Conservation (phyloP, 2,113 vertebrate species). For the Corythaixoides concolor region DNA sequence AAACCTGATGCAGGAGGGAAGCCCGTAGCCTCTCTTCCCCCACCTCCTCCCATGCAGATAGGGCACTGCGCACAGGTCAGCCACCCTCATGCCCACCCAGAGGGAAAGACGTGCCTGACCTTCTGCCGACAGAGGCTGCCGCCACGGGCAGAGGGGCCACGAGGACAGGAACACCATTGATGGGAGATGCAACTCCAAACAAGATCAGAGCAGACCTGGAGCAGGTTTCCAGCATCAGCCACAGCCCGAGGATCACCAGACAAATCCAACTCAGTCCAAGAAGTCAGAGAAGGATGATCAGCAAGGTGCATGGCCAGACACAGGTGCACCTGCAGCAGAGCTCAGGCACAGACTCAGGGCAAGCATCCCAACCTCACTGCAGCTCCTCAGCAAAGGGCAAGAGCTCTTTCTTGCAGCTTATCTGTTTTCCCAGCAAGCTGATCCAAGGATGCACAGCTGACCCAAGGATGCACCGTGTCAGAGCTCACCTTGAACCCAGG, state of each 20-base stretch:
- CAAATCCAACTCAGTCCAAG: neutral
- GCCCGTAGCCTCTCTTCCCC: neutral
- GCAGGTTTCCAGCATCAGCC: neutral
- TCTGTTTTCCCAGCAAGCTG: neutral
- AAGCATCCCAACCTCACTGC: neutral
- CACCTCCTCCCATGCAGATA: neutral
- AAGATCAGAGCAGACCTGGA: neutral
- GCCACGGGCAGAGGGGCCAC: no score
- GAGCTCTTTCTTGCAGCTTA: neutral
- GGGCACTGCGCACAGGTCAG: neutral
- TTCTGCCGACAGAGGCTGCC: neutral
- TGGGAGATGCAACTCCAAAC: neutral
- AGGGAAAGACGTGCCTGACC: accelerated
- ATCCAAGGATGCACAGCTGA: neutral
- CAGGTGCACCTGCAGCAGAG: neutral
- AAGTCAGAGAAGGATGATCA: neutral
- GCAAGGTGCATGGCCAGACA: neutral
- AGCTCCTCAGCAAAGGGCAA: neutral
- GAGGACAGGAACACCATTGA: neutral
- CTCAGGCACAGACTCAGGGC: neutral
- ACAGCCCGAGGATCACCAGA: neutral
- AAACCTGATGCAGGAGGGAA: neutral
- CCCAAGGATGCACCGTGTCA: neutral
- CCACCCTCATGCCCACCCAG: neutral
- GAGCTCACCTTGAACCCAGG: neutral